Base-by-base conservation (phyloP, 2,888 invertebrate genomes). In the Perdita meconis region DNA sequence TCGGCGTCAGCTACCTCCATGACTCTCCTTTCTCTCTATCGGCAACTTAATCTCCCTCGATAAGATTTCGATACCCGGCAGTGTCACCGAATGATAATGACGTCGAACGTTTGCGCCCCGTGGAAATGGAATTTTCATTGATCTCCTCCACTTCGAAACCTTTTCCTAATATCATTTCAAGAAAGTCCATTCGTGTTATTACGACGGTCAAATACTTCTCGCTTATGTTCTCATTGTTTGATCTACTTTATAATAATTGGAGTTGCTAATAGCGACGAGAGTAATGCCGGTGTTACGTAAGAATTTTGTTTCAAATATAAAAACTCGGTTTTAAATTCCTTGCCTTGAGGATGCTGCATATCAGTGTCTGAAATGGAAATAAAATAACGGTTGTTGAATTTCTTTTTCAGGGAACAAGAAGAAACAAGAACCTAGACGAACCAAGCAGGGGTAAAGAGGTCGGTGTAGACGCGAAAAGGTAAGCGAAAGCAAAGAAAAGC, bases 1-100 rank as follows among this genome's bases (percentile, higher is more conserved):
- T 65, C 64, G 69, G 55, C 73, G 67, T 73, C 64, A n/a, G n/a
- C 73, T 79, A 65, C 80, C 77, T 63, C 82, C 78, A 66, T 65
- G 70, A 78, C 36, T 71, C 79, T 81, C 81, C 84, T 83, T 82
- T 86, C 85, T 84, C 84, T 82, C 84, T 89, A 90, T 90, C 90
- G 87, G 89, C 89, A 89, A 89, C 90, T 90, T 89, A 89, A 90
- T 90, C 90, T 89, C 73, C 82, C 71, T 65, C 88, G 89, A 90
- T 90, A 89, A 90, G 87, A 84, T 72, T 78, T 59, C 50, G 68
- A 71, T 71, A 70, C 73, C 69, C 59, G 30, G 6, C 3, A 30
- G 30, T n/a, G n/a, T n/a, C n/a, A n/a, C n/a, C n/a, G n/a, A 80
- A 80, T 74, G 61, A 67, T 51, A 57, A 22, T 16, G 22, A 19